Conservation (phyloP, 2,888 invertebrate genomes). For the Hylaea fasciaria region DNA sequence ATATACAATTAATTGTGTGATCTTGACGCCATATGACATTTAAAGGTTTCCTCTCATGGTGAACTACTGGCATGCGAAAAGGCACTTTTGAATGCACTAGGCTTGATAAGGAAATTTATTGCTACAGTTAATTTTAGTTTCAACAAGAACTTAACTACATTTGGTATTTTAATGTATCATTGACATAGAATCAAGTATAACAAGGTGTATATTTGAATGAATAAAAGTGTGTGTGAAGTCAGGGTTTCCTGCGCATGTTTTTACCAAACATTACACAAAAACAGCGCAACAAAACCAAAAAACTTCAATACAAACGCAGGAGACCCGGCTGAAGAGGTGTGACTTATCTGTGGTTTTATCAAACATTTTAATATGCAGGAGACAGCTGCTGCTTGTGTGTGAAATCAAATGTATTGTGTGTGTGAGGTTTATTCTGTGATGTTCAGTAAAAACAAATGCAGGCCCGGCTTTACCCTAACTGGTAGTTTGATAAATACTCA, state of each 20-base stretch:
- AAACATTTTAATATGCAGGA: too few species aligned
- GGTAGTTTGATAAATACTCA: slow-evolving; percentile 4
- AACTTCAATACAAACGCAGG: too few species aligned
- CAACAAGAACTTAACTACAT: background rate
- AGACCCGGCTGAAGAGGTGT: too few species aligned
- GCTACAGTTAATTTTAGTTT: background rate
- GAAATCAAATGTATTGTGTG: too few species aligned
- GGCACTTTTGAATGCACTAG: slow-evolving; percentile 23
- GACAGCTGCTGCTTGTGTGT: too few species aligned
- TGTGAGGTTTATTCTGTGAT: too few species aligned
- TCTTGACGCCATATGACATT: slow-evolving; percentile 45
- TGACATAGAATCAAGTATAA: background rate
- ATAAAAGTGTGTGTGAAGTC: slow-evolving; percentile 8
- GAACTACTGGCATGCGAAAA: slow-evolving; percentile 48
- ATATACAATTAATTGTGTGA: slow-evolving; percentile 42
- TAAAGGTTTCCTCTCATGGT: slow-evolving; percentile 52
- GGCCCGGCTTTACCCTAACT: too few species aligned
- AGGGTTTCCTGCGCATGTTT: too few species aligned
- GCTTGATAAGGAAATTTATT: background rate
- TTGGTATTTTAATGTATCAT: background rate
- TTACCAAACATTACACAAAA: too few species aligned
- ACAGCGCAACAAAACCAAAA: too few species aligned
- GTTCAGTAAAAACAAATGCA: too few species aligned
- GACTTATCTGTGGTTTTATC: too few species aligned
- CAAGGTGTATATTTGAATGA: slow-evolving; percentile 20